A percentile compares a stretch with the other conserved stretches of the same genome.
phyloP scores from a whole-genome alignment of 2,113 vertebrate genomes.

The Nerophis ophidion region DNA sequence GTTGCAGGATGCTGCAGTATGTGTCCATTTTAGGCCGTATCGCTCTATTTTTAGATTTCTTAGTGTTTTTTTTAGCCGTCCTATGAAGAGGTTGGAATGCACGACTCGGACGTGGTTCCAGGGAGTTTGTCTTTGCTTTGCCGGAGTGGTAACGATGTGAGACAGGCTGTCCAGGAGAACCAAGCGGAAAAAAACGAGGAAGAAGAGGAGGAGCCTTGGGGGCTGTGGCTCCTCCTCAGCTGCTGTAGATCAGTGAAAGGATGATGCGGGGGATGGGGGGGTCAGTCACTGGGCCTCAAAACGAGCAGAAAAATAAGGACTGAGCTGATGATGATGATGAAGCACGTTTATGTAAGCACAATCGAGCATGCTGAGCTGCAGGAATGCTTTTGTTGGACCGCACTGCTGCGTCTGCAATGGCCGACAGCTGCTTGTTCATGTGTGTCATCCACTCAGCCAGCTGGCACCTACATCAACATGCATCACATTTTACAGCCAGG shows the following conservation, averaged over 20 bases:
- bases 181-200: conserved; percentile 1
- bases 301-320: conserved; percentile 13
- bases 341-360: not conserved
- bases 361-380: conserved; percentile 20
- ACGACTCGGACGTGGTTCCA: conserved; percentile 9
- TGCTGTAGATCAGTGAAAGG: conserved; percentile 46
- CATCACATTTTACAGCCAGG: too few relatives aligned
- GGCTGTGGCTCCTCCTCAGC: conserved; percentile 56
- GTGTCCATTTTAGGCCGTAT: too few relatives aligned
- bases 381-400: conserved; percentile 59
- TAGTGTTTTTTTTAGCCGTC: not conserved
- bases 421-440: conserved; percentile 48
- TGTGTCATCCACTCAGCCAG: conserved; percentile 7
- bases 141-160: conserved; percentile 48
- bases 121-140: conserved; percentile 20
- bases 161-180: conserved; percentile 18
- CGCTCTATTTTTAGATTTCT: not conserved
- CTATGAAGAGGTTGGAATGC: not conserved
- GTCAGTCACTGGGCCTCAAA: not conserved
- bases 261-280: conserved; percentile 13
- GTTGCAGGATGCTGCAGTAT: too few relatives aligned
- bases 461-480: not conserved
- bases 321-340: conserved; percentile 20
- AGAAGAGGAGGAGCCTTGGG: conserved; percentile 25
- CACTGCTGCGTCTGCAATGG: conserved; percentile 26